Evolutionary conservation across 2,113 vertebrate species (phyloP).

Genomic region (Vulpes lagopus): DNA sequence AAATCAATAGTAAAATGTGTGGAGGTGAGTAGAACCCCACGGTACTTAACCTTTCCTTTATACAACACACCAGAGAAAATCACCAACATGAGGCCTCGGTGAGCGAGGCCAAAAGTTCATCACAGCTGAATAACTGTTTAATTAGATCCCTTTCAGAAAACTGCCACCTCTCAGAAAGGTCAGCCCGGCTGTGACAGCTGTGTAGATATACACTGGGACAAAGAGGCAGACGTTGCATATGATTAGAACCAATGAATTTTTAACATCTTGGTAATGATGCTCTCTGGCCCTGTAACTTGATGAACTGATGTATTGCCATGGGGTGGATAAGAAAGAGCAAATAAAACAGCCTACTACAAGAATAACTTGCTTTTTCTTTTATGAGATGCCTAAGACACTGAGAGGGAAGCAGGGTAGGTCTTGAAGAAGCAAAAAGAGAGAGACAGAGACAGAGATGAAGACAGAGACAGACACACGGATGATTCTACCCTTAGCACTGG

Average conservation of each 20-base stretch:
- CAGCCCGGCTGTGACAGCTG: constrained; percentile 53
- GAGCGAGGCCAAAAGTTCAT: constrained; percentile 71
- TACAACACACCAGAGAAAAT: constrained; percentile 12
- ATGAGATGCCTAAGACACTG: neutral
- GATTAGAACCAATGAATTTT: constrained; percentile 16
- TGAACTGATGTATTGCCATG: neutral
- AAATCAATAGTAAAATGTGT: constrained; percentile 20
- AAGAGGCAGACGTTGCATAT: neutral
- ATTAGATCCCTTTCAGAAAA: constrained; percentile 75
- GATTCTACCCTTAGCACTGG: neutral
- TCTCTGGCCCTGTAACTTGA: neutral
- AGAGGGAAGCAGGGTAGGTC: neutral
- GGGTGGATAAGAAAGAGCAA: neutral
- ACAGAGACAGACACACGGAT: neutral
- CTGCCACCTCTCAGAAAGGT: constrained; percentile 45
- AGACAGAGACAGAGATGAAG: neutral
- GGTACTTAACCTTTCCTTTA: constrained; percentile 63
- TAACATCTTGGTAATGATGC: constrained; percentile 62
- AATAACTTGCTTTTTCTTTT: neutral
- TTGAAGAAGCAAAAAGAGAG: no score
- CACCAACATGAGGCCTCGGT: neutral
- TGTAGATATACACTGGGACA: neutral
- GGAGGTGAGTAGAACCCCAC: neutral
- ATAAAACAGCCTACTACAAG: neutral
- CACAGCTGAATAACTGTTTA: constrained; percentile 69